Evolutionary conservation across 2,888 invertebrate species (phyloP).

Genomic region (Molanna angustata): DNA sequence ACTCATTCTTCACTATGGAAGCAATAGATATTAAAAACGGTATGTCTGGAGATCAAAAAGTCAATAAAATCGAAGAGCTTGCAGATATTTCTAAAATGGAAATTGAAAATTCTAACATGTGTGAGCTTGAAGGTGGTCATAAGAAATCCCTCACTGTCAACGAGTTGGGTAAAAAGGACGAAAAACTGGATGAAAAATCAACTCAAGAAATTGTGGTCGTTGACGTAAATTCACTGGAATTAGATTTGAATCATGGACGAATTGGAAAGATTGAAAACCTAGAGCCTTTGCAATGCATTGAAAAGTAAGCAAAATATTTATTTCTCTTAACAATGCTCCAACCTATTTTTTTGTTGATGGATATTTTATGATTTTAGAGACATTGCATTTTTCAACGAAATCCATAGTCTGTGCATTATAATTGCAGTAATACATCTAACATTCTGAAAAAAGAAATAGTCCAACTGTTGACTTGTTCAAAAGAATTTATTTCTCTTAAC

Average conservation of each 20-base stretch:
- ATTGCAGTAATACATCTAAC: too few species aligned
- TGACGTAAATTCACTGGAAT: constrained; percentile 63
- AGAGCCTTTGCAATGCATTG: constrained; percentile 70
- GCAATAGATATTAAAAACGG: neutral
- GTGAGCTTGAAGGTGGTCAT: neutral
- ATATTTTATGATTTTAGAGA: too few species aligned
- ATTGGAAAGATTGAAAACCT: constrained; percentile 83
- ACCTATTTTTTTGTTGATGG: too few species aligned
- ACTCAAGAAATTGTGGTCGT: constrained; percentile 63
- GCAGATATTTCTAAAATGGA: constrained; percentile 5
- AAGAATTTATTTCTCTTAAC: too few species aligned
- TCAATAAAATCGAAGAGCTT: neutral
- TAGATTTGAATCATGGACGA: constrained; percentile 90
- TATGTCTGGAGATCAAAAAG: neutral
- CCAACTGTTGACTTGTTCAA: too few species aligned
- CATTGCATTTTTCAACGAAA: too few species aligned
- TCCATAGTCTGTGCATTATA: too few species aligned
- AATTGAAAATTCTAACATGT: neutral
- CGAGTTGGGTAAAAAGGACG: neutral
- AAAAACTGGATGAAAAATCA: constrained; percentile 36
- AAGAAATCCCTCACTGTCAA: constrained; percentile 5
- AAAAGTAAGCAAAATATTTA: too few species aligned
- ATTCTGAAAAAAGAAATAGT: too few species aligned
- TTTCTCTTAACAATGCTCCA: too few species aligned
- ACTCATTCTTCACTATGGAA: too few species aligned